phyloP scores from a whole-genome alignment of 2,888 invertebrate species.

The Pristionchus maxplancki region DNA sequence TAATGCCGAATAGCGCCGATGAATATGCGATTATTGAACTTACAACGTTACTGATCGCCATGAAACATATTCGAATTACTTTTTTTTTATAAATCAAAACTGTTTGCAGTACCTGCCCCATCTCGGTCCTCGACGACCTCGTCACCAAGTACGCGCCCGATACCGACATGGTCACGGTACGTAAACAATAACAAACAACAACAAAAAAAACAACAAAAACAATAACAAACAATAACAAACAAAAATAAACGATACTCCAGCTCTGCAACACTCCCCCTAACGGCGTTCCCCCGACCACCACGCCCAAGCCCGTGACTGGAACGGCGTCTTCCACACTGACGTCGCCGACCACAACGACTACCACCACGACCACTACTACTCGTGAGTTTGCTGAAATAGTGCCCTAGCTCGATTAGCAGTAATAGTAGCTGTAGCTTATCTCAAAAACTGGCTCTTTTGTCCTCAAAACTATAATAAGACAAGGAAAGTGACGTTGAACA shows the following conservation, averaged over 20 bases:
- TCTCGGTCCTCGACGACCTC: conserved; percentile 21
- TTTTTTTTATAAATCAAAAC: neutral
- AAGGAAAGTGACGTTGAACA: too few relatives aligned
- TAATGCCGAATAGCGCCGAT: too few relatives aligned
- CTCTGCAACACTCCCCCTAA: conserved; percentile 10
- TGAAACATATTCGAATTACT: neutral
- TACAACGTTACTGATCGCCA: too few relatives aligned
- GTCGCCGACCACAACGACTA: neutral
- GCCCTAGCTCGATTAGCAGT: too few relatives aligned
- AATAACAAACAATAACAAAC: too few relatives aligned
- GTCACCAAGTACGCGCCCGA: conserved; percentile 7
- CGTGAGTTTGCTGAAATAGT: neutral
- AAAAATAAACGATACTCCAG: neutral
- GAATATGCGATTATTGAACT: too few relatives aligned
- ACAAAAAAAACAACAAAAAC: too few relatives aligned
- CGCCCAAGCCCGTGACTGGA: neutral
- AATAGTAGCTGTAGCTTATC: too few relatives aligned
- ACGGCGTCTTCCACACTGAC: neutral
- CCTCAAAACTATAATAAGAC: too few relatives aligned
- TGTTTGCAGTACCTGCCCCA: neutral
- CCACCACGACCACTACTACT: neutral
- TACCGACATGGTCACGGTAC: neutral
- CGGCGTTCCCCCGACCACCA: neutral
- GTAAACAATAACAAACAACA: too few relatives aligned
- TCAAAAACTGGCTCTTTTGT: too few relatives aligned